A percentile compares a stretch with the other conserved stretches of the same genome.
Conservation (phyloP, 1,140 invertebrate species). For the Drosophila pallidifrons region DNA sequence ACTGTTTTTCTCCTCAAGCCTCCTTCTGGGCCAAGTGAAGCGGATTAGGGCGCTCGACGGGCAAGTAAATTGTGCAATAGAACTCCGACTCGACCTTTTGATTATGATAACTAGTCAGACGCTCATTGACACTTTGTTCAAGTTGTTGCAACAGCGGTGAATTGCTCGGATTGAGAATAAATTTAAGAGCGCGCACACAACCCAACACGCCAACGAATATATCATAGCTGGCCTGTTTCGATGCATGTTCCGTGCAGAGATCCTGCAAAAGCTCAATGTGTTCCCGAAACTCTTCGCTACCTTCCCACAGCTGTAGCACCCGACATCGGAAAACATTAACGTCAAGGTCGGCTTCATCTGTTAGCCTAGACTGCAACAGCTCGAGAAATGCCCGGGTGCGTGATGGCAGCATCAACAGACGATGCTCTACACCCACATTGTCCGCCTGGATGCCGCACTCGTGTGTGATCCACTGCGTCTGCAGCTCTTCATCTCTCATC, state of each 20-base stretch:
- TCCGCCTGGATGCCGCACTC: slow-evolving; percentile 60
- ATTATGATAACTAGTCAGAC: slow-evolving; percentile 61
- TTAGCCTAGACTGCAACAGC: slow-evolving; percentile 41
- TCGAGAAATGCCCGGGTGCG: slow-evolving; percentile 55
- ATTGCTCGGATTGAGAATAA: slow-evolving; percentile 50
- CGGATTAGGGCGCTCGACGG: slow-evolving; percentile 57
- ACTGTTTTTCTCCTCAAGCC: background rate
- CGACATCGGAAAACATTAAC: slow-evolving; percentile 42
- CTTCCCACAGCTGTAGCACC: slow-evolving; percentile 61
- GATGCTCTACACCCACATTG: slow-evolving; percentile 55
- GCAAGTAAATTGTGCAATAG: slow-evolving; percentile 76
- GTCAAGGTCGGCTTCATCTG: slow-evolving; percentile 15
- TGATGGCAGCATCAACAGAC: slow-evolving; percentile 52
- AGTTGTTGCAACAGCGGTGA: slow-evolving; percentile 59
- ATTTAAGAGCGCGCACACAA: slow-evolving; percentile 58
- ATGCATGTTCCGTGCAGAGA: slow-evolving; percentile 45
- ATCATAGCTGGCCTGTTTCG: slow-evolving; percentile 54
- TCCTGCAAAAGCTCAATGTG: slow-evolving; percentile 65
- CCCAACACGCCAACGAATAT: slow-evolving; percentile 61
- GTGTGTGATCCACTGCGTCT: slow-evolving; percentile 19
- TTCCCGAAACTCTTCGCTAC: slow-evolving; percentile 59
- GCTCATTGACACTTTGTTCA: slow-evolving; percentile 63
- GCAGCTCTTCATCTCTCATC: slow-evolving; percentile 24
- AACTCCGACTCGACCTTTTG: slow-evolving; percentile 70
- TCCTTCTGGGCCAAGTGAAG: slow-evolving; percentile 22